Conservation (phyloP, 1,140 invertebrate species). For the Odontomachus brunneus region DNA sequence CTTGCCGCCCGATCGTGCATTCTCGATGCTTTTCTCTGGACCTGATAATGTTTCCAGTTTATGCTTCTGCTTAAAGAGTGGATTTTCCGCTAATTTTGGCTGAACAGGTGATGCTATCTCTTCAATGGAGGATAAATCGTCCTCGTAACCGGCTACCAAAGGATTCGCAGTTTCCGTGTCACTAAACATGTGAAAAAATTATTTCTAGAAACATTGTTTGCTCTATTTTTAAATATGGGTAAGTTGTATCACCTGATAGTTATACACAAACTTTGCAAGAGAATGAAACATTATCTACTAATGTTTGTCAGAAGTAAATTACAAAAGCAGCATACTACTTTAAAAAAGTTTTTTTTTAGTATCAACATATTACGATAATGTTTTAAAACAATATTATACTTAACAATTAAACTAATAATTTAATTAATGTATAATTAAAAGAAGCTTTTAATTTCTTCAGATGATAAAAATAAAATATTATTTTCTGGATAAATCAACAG, state of each 20-base stretch:
- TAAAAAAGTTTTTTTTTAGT: no score
- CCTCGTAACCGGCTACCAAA: slow-evolving; percentile 94
- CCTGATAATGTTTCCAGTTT: slow-evolving; percentile 73
- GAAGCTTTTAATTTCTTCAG: no score
- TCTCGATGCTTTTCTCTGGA: slow-evolving; percentile 71
- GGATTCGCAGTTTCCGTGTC: slow-evolving; percentile 94
- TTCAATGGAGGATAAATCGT: slow-evolving; percentile 93
- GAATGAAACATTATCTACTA: no score
- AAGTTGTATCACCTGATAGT: no score
- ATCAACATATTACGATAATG: not conserved
- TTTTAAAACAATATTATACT: no score
- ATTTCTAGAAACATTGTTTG: no score
- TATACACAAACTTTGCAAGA: no score
- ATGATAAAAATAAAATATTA: not conserved
- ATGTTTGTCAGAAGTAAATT: no score
- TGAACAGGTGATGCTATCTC: slow-evolving; percentile 77
- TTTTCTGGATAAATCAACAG: not conserved
- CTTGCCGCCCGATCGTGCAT: slow-evolving; percentile 72
- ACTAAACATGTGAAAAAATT: slow-evolving; percentile 80
- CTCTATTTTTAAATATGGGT: no score
- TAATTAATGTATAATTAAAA: no score
- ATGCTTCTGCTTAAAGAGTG: slow-evolving; percentile 82
- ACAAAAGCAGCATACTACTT: no score
- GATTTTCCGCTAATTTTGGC: slow-evolving; percentile 82
- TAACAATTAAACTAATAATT: no score